Conservation (phyloP, 2,888 invertebrate species). For the Dysmachus trigonus region DNA sequence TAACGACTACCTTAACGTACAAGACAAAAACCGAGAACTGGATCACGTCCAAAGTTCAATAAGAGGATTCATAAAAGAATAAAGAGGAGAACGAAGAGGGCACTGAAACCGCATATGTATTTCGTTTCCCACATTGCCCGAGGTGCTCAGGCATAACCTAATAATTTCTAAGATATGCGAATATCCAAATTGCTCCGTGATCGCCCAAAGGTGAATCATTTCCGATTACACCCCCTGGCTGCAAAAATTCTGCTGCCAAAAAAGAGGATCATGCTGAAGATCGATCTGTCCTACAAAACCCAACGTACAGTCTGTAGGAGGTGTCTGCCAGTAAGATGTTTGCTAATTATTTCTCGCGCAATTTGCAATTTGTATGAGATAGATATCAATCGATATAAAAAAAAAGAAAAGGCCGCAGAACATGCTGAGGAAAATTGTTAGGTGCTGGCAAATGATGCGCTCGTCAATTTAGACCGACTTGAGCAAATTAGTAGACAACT, state of each 20-base stretch:
- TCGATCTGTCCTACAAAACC: background rate
- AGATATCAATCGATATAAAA: background rate
- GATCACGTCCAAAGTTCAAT: background rate
- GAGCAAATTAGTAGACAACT: background rate
- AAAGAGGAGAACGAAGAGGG: background rate
- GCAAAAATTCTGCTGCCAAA: background rate
- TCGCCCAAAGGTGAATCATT: constrained; percentile 22
- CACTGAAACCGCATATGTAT: background rate
- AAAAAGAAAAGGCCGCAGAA: background rate
- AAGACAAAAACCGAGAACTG: background rate
- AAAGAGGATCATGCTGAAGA: background rate
- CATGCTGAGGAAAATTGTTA: background rate
- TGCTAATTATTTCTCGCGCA: constrained; percentile 1
- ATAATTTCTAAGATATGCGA: constrained; percentile 1
- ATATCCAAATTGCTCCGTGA: background rate
- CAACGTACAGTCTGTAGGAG: background rate
- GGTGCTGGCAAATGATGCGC: background rate
- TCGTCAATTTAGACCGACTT: background rate
- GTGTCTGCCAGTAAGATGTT: background rate
- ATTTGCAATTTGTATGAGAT: background rate
- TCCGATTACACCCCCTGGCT: background rate
- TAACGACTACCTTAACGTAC: background rate
- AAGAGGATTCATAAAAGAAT: background rate
- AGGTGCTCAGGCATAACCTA: background rate
- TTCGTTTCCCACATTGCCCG: background rate